phyloP scores from a whole-genome alignment of 2,113 vertebrate species.

The Lynx canadensis region DNA sequence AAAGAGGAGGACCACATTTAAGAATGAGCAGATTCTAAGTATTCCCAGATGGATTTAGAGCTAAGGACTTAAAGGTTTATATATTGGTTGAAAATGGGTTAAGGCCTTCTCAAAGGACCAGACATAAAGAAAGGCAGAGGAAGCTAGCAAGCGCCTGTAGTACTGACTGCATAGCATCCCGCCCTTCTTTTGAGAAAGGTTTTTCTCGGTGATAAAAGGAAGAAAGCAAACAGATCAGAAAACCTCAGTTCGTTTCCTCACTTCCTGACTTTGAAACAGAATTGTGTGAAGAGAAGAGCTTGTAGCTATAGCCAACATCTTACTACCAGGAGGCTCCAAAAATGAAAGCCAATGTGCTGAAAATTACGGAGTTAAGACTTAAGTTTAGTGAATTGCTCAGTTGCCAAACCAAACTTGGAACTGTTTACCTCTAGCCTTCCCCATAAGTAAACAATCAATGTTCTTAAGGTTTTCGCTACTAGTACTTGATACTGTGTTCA shows the following conservation, averaged over 20 bases:
- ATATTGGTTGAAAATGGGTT: background rate
- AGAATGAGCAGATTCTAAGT: background rate
- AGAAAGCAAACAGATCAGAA: background rate
- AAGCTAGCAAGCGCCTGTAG: background rate
- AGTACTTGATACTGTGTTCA: background rate
- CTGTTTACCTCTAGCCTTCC: background rate
- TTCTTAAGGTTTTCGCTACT: background rate
- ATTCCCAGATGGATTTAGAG: background rate
- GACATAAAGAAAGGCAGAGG: background rate
- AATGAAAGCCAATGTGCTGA: background rate
- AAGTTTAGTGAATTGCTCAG: background rate
- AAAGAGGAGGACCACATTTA: background rate
- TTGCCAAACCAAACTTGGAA: background rate
- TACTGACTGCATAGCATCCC: background rate
- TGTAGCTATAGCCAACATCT: background rate
- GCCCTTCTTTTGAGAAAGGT: background rate
- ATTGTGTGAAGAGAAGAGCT: background rate
- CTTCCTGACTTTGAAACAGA: background rate
- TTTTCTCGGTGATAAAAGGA: background rate
- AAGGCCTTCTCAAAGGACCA: background rate
- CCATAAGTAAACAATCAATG: background rate
- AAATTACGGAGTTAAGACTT: background rate
- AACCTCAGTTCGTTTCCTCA: background rate
- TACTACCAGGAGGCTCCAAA: background rate
- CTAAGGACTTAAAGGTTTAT: background rate